These are phyloP conservation scores for Incurvaria masculella DNA, from an alignment of 2,888 invertebrate species.

Conservation along the genomic window DNA sequence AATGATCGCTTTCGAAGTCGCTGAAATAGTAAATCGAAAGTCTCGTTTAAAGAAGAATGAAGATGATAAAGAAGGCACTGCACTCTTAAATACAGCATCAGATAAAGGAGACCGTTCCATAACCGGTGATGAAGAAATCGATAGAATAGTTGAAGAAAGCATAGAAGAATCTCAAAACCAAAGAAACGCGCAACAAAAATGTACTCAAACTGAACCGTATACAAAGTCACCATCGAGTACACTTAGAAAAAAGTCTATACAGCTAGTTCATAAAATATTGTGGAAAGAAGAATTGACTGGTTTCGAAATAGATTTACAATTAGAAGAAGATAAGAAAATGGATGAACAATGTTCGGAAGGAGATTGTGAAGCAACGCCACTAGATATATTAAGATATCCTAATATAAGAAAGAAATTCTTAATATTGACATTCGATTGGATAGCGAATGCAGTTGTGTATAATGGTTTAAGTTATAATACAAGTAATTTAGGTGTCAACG, in stretches of 20 bases:
- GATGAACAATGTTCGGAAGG: conserved; percentile 45
- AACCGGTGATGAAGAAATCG: conserved; percentile 12
- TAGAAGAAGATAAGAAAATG: conserved; percentile 33
- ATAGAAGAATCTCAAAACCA: conserved; percentile 25
- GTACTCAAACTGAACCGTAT: conserved; percentile 30
- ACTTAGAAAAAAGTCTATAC: conserved; percentile 37
- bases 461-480: conserved; percentile 66
- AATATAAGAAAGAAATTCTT: conserved; percentile 65
- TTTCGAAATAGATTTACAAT: conserved; percentile 24
- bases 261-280: conserved; percentile 35
- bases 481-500: conserved; percentile 64
- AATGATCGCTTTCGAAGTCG: conserved; percentile 33
- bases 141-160: conserved; percentile 18
- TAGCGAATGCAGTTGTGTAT: conserved; percentile 65
- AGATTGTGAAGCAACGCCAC: conserved; percentile 54
- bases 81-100: neutral
- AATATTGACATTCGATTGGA: conserved; percentile 63
- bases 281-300: conserved; percentile 23
- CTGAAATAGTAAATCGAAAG: conserved; percentile 33
- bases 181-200: conserved; percentile 25
- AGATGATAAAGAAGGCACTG: neutral
- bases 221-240: conserved; percentile 27
- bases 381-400: conserved; percentile 62
- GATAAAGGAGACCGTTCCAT: conserved; percentile 12
- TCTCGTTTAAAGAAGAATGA: conserved; percentile 20